These are phyloP conservation scores for Falco berigora DNA, from an alignment of 2,797 vertebrate genomes.

Conservation along the genomic window DNA sequence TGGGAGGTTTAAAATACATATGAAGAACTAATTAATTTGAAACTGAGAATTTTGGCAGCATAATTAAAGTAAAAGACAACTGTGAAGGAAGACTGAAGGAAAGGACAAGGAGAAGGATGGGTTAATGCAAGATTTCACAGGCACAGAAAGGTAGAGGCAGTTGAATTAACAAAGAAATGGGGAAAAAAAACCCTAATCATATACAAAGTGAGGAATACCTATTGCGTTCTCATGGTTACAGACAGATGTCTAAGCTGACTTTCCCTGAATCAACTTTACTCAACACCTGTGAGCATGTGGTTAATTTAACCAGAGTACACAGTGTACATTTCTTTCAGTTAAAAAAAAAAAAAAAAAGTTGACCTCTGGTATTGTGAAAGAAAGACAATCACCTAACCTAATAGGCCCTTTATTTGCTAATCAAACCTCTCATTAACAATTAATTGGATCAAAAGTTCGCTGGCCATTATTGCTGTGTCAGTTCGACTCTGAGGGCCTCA, in stretches of 20 bases:
- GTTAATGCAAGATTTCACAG: neutral
- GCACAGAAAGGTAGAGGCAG: neutral
- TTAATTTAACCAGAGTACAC: constrained; percentile 36
- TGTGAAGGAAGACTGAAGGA: neutral
- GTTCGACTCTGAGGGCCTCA: constrained; percentile 71
- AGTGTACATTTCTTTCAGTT: constrained; percentile 21
- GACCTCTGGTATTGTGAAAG: constrained; percentile 73
- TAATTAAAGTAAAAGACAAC: constrained; percentile 14
- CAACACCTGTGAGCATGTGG: constrained; percentile 21
- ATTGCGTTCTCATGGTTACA: neutral
- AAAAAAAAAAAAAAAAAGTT: constrained; percentile 12
- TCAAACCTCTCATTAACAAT: constrained; percentile 96
- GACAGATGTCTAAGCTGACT: neutral
- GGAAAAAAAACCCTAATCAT: neutral
- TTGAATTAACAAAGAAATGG: neutral
- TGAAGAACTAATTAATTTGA: constrained; percentile 37
- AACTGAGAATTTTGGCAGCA: neutral
- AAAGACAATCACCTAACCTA: constrained; percentile 87
- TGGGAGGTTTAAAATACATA: constrained; percentile 9
- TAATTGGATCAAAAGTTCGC: constrained; percentile 91
- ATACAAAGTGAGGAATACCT: neutral
- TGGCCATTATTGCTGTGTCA: constrained; percentile 83
- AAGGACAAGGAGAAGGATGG: neutral
- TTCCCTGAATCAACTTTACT: constrained; percentile 30
- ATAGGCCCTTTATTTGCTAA: constrained; percentile 84